Percentiles rank a stretch among this genome's conserved stretches.
phyloP scores from a whole-genome alignment of 2,888 invertebrate genomes.

The Zele albiditarsus region DNA sequence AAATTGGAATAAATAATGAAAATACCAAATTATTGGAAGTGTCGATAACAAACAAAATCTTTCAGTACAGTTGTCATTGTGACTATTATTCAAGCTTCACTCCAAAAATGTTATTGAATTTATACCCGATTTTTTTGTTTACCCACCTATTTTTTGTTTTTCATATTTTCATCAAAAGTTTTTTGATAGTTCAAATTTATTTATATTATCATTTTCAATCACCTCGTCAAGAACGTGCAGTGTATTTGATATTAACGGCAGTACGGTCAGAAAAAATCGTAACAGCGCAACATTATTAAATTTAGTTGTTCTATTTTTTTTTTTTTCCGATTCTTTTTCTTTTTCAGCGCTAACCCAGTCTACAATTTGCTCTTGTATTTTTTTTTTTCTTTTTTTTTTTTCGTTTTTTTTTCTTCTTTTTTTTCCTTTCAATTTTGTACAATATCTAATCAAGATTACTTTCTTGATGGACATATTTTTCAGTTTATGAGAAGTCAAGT shows the following conservation, averaged over 20 bases:
- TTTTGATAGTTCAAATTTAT: conserved; percentile 26
- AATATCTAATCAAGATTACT: conserved; percentile 9
- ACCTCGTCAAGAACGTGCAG: conserved; percentile 20
- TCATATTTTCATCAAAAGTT: conserved; percentile 28
- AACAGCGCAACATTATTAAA: conserved; percentile 37
- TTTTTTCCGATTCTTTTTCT: background rate
- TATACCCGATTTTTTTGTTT: background rate
- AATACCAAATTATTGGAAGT: conserved; percentile 47
- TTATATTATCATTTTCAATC: conserved; percentile 8
- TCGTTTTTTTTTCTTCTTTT: background rate
- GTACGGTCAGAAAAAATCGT: conserved; percentile 57
- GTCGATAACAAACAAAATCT: conserved; percentile 55
- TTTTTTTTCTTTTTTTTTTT: background rate
- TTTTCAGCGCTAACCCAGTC: conserved; percentile 3
- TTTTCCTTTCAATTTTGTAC: conserved; percentile 5
- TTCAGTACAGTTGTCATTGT: conserved; percentile 48
- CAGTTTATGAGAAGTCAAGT: background rate
- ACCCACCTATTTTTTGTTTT: background rate
- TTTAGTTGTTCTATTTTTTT: conserved; percentile 1
- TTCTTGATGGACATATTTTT: conserved; percentile 22
- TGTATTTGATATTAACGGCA: conserved; percentile 53
- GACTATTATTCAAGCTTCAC: conserved; percentile 16
- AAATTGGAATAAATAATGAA: conserved; percentile 49
- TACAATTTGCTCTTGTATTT: conserved; percentile 18
- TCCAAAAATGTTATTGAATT: background rate